A percentile compares a stretch with the other conserved stretches of the same genome.
phyloP scores from a whole-genome alignment of 2,797 vertebrate genomes.

The Dallia pectoralis region DNA sequence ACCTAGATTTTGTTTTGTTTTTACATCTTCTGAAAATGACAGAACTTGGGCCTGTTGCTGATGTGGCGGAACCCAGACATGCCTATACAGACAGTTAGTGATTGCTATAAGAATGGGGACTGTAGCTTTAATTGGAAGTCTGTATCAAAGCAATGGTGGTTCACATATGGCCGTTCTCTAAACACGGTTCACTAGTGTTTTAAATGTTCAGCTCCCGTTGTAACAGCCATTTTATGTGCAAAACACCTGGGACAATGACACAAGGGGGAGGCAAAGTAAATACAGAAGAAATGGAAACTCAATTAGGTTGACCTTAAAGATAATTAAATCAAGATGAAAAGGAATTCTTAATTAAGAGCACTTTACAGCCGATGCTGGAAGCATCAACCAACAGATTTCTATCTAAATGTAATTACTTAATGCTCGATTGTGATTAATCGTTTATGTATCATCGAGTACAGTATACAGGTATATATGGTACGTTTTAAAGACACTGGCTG shows the following conservation, averaged over 20 bases:
- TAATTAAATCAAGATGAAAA: not conserved
- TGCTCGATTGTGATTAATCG: not conserved
- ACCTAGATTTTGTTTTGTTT: not conserved
- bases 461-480: not conserved
- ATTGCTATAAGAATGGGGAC: not conserved
- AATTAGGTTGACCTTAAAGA: slow-evolving; percentile 1
- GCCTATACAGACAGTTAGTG: not conserved
- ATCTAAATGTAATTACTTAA: not conserved
- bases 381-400: not conserved
- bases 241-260: not conserved
- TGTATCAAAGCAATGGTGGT: not conserved
- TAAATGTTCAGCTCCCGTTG: not conserved
- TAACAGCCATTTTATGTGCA: not conserved
- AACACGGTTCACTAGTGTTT: not conserved
- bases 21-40: not conserved
- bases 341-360: not conserved
- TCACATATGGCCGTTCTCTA: not conserved
- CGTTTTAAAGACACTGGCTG: not conserved
- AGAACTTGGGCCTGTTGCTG: not conserved
- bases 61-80: not conserved
- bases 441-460: not conserved
- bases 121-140: not conserved
- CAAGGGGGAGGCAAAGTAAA: not conserved
- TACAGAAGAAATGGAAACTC: not conserved
- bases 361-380: not conserved